phyloP scores from a whole-genome alignment of 2,113 vertebrate genomes.

The Cyphomyrus plagiostoma region DNA sequence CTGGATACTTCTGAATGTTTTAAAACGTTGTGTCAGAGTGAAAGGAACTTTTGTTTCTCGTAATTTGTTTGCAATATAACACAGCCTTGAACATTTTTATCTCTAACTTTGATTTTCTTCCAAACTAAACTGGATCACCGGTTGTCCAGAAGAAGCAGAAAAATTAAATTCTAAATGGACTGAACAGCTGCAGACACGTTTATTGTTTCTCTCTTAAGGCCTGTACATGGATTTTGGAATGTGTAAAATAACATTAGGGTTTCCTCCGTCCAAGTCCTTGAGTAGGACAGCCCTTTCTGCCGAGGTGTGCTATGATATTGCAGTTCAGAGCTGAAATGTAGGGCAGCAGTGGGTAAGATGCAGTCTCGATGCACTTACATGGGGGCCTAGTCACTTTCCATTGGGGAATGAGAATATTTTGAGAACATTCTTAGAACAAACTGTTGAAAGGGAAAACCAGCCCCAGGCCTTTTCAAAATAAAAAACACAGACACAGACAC shows the following conservation, averaged over 20 bases:
- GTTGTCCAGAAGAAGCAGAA: background rate
- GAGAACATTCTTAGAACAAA: background rate
- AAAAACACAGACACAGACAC: background rate
- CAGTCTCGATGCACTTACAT: background rate
- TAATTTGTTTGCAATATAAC: background rate
- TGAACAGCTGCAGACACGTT: background rate
- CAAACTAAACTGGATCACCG: background rate
- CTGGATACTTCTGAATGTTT: background rate
- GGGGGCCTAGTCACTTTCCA: background rate
- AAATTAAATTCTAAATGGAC: background rate
- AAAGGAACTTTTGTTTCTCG: background rate
- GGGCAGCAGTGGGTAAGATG: background rate
- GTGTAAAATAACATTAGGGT: background rate
- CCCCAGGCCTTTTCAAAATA: background rate
- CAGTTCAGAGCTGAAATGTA: background rate
- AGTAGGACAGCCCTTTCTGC: background rate
- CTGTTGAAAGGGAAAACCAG: conserved; percentile 1
- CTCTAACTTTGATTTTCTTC: background rate
- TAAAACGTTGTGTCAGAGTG: background rate
- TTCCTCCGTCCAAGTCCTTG: background rate
- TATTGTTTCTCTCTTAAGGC: background rate
- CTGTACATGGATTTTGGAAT: background rate
- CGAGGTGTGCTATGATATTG: background rate
- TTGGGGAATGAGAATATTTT: background rate
- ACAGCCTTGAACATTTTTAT: background rate